phyloP scores from a whole-genome alignment of 2,113 vertebrate species.

The Bagarius yarrelli region DNA sequence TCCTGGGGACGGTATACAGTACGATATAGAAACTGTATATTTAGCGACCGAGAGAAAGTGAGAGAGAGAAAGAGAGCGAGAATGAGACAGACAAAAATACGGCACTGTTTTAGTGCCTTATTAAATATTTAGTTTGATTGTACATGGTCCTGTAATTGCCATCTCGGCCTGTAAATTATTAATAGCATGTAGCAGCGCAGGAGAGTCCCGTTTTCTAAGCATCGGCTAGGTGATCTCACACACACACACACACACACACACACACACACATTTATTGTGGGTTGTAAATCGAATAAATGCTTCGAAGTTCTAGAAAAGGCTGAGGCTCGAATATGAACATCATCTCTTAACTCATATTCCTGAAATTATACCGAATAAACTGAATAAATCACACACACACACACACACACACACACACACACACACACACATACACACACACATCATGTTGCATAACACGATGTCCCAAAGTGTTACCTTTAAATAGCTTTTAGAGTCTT shows the following conservation, averaged over 20 bases:
- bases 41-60: slow-evolving; percentile 31
- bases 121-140: slow-evolving; percentile 83
- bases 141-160: slow-evolving; percentile 79
- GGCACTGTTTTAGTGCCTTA: slow-evolving; percentile 78
- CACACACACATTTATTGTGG: slow-evolving; percentile 43
- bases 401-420: no score
- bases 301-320: not conserved
- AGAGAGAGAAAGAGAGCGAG: slow-evolving; percentile 52
- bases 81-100: slow-evolving; percentile 62
- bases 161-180: slow-evolving; percentile 78
- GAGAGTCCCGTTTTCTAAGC: slow-evolving; percentile 47
- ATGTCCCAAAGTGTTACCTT: not conserved
- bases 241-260: slow-evolving; percentile 32
- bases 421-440: no score
- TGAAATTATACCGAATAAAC: not conserved
- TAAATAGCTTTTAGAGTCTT: not conserved
- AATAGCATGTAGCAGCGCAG: slow-evolving; percentile 70
- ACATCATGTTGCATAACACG: not conserved
- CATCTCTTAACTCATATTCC: not conserved
- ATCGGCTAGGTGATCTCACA: slow-evolving; percentile 49
- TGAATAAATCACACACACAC: not conserved
- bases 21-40: not conserved
- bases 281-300: slow-evolving; percentile 45
- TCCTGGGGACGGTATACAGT: not conserved
- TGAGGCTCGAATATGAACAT: slow-evolving; percentile 3